Conservation (phyloP, 2,113 vertebrate genomes). For the Thermophis baileyi region DNA sequence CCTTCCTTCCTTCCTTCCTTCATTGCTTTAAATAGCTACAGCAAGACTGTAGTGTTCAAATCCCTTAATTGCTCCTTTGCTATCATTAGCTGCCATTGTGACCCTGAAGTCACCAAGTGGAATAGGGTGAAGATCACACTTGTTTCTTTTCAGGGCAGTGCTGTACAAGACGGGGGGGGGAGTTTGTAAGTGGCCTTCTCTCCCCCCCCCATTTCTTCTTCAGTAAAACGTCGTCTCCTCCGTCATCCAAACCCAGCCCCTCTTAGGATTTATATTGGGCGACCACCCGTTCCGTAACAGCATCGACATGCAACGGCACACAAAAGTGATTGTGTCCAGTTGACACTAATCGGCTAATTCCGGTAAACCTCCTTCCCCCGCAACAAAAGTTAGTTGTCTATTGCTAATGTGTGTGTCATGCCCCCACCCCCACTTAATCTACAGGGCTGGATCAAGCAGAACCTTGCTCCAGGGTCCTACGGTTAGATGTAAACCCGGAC, state of each 20-base stretch:
- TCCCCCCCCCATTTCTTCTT: slow-evolving; percentile 44
- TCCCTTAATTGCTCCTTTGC: slow-evolving; percentile 32
- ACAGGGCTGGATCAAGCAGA: slow-evolving; percentile 91
- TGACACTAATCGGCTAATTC: slow-evolving; percentile 98
- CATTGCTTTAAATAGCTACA: slow-evolving; percentile 39
- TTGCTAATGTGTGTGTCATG: slow-evolving; percentile 87
- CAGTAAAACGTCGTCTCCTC: slow-evolving; percentile 66
- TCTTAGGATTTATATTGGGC: slow-evolving; percentile 82
- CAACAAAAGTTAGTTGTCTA: slow-evolving; percentile 94
- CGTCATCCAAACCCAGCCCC: slow-evolving; percentile 61
- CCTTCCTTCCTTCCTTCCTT: too few species aligned
- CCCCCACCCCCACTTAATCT: slow-evolving; percentile 78
- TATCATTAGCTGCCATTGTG: slow-evolving; percentile 7
- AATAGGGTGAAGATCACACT: not conserved
- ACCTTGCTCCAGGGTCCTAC: slow-evolving; percentile 85
- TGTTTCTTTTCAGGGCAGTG: not conserved
- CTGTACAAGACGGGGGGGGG: slow-evolving; percentile 52
- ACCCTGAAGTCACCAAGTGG: not conserved
- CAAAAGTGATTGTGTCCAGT: slow-evolving; percentile 88
- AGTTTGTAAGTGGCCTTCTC: slow-evolving; percentile 59
- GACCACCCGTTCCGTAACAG: slow-evolving; percentile 75
- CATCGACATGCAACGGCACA: slow-evolving; percentile 80
- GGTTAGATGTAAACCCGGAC: slow-evolving; percentile 76
- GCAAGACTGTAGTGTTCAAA: slow-evolving; percentile 61
- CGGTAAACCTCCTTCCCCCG: slow-evolving; percentile 85